Evolutionary conservation across 2,797 vertebrate genomes (phyloP).

Genomic region (Bufotes viridis): DNA sequence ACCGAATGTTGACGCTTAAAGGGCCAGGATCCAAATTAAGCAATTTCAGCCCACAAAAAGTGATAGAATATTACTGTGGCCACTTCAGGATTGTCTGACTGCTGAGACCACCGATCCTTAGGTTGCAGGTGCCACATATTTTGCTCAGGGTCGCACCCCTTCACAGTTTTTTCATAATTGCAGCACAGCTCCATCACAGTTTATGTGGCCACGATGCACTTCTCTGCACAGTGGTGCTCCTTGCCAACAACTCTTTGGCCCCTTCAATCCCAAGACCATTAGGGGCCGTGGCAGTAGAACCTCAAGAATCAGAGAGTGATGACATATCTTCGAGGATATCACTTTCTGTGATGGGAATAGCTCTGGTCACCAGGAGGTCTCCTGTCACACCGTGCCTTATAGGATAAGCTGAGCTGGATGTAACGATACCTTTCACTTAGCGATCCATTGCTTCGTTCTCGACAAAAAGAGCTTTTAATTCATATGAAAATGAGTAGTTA

Average conservation of each 20-base stretch:
- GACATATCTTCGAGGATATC: too few relatives aligned
- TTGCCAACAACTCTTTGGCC: background rate
- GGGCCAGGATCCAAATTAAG: background rate
- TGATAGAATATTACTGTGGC: background rate
- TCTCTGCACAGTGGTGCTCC: background rate
- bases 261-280: background rate
- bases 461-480: too few relatives aligned
- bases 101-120: background rate
- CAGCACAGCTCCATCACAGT: too few relatives aligned
- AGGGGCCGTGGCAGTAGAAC: background rate
- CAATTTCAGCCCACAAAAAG: background rate
- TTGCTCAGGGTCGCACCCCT: background rate
- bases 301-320: too few relatives aligned
- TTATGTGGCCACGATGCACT: too few relatives aligned
- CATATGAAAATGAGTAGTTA: too few relatives aligned
- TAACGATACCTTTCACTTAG: too few relatives aligned
- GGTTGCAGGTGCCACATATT: background rate
- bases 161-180: background rate
- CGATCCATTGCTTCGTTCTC: too few relatives aligned
- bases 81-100: background rate
- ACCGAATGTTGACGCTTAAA: conserved; percentile 25
- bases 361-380: too few relatives aligned
- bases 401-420: too few relatives aligned
- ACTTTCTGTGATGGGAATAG: too few relatives aligned
- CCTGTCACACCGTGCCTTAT: too few relatives aligned